Evolutionary conservation across 1,140 invertebrate species (phyloP), one percentile per base, ranked within the genome.

Genomic region (Halyomorpha halys): DNA sequence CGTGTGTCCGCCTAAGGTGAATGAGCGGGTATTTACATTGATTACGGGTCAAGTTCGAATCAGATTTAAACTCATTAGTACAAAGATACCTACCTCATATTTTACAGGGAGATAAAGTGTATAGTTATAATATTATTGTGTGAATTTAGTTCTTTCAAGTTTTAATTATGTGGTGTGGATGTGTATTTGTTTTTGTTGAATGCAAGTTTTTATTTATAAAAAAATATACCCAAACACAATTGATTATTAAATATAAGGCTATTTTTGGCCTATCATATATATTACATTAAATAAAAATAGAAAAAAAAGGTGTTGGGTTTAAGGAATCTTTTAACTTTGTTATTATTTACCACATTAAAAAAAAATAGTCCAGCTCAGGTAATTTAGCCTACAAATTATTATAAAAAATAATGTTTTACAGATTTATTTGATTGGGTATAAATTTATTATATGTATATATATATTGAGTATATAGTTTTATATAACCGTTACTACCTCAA

Each of bases 11-110:
- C 53, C 53, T 56, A 56, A 56, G 53, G 53, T 23, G 53, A 56
- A 56, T 49, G 53, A 23, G 53, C 53, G 53, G 53, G 53, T 56
- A 9, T 23, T 56, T 23, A 56, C 23, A 23, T 56, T 56, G 18
- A 56, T 23, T 56, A 56, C 53, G 53, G 53, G 53, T 56, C 19
- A 56, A 56, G 59, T 60, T n/a, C 59, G 30, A 60, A 60, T 44
- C 59, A 39, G 16, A 34, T 27, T 60, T 60, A 60, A 60, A 64
- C 53, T 59, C 63, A 39, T 64, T 59, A 64, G 63, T 64, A 64
- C 63, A 64, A 64, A 64, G 54, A 21, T 59, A 64, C 63, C 63
- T 64, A 64, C 63, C 63, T 64, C 63, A 64, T 59, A 56, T 60
- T 60, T 60, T 60, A 60, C 59, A 60, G 59, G 59, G 59, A 60